phyloP scores from a whole-genome alignment of 1,140 invertebrate genomes.

The Cyclargus thomasi region DNA sequence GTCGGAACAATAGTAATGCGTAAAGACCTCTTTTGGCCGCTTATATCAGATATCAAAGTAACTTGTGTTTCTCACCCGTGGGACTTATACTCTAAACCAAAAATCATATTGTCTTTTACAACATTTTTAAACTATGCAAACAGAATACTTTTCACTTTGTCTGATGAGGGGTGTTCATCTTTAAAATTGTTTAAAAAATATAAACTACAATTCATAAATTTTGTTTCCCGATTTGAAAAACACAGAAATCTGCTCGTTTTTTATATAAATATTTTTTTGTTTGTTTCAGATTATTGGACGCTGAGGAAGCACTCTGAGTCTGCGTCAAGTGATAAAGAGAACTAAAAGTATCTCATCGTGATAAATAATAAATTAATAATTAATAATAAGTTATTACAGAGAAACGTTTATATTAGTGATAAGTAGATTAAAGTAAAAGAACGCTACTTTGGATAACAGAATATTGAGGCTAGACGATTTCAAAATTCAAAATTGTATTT shows the following conservation, averaged over 20 bases:
- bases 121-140: too few species aligned
- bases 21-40: not conserved
- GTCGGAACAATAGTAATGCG: not conserved
- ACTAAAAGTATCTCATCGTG: constrained; percentile 37
- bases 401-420: constrained; percentile 26
- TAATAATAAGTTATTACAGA: constrained; percentile 42
- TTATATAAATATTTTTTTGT: constrained; percentile 27
- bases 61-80: not conserved
- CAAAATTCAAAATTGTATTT: constrained; percentile 6
- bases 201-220: too few species aligned
- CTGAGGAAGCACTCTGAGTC: constrained; percentile 57
- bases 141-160: too few species aligned
- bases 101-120: not conserved
- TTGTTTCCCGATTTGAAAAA: too few species aligned
- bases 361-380: constrained; percentile 18
- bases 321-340: constrained; percentile 64
- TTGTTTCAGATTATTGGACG: constrained; percentile 68
- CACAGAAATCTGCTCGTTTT: too few species aligned
- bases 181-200: too few species aligned
- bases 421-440: not conserved
- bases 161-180: too few species aligned
- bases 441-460: not conserved
- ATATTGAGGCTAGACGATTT: constrained; percentile 3
- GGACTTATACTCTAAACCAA: not conserved
- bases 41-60: not conserved